Percentiles rank a stretch among this genome's conserved stretches.
phyloP scores from a whole-genome alignment of 2,113 vertebrate species.

The Otus sunia region DNA sequence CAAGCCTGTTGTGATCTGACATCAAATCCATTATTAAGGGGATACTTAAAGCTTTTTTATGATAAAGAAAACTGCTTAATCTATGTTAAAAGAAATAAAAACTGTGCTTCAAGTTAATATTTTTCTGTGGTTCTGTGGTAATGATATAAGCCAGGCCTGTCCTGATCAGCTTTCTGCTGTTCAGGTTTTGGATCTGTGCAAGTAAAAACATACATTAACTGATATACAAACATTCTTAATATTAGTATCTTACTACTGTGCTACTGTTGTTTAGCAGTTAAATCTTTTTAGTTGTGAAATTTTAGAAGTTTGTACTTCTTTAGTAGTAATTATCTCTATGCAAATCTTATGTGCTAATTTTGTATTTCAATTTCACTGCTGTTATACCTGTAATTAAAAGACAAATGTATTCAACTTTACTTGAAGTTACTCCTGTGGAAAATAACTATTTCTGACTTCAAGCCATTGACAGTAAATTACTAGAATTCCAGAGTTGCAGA shows the following conservation, averaged over 20 bases:
- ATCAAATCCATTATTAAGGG: conserved; percentile 40
- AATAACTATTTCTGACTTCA: not conserved
- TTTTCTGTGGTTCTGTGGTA: conserved; percentile 64
- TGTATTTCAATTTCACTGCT: conserved; percentile 52
- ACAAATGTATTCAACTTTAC: conserved; percentile 9
- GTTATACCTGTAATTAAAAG: conserved; percentile 57
- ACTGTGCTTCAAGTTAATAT: conserved; percentile 45
- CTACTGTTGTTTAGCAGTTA: conserved; percentile 34
- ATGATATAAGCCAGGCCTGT: not conserved
- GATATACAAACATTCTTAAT: conserved; percentile 9
- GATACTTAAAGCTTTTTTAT: conserved; percentile 60
- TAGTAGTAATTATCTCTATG: conserved; percentile 55
- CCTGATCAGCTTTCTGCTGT: not conserved
- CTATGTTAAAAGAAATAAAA: conserved; percentile 65
- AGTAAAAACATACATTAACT: not conserved
- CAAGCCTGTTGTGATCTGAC: conserved; percentile 24
- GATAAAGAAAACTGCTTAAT: conserved; percentile 5
- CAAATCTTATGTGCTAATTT: conserved; percentile 42
- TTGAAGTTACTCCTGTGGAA: conserved; percentile 25
- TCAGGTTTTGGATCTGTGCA: conserved; percentile 15
- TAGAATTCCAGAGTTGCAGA: not conserved
- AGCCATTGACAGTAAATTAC: not conserved
- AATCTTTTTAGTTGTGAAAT: conserved; percentile 30
- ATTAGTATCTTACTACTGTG: conserved; percentile 23
- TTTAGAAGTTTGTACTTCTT: conserved; percentile 52